Evolutionary conservation across 2,888 invertebrate genomes (phyloP).

Genomic region (Neuroscelio doddi): DNA sequence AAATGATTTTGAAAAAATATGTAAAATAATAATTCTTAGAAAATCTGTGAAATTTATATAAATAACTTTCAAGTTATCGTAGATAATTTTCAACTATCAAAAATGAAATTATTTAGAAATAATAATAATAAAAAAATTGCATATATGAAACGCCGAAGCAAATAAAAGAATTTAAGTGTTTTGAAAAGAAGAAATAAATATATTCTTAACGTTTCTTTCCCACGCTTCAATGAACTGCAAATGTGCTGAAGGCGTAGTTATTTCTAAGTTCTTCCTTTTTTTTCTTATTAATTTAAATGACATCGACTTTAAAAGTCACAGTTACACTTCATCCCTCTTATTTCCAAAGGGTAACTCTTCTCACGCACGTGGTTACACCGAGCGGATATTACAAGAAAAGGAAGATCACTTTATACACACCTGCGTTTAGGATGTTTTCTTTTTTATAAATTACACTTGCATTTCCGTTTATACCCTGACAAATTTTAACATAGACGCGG

Average conservation of each 20-base stretch:
- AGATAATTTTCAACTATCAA: too few relatives aligned
- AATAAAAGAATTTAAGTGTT: not conserved
- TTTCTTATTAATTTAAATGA: not conserved
- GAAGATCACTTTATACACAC: conserved; percentile 43
- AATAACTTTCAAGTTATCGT: too few relatives aligned
- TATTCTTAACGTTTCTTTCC: not conserved
- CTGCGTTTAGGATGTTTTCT: conserved; percentile 31
- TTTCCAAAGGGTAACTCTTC: conserved; percentile 30
- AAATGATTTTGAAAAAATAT: too few relatives aligned
- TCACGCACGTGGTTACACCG: conserved; percentile 34
- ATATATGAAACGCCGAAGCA: too few relatives aligned
- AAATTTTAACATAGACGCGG: conserved; percentile 35
- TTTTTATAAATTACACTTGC: conserved; percentile 44
- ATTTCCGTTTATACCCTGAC: conserved; percentile 32
- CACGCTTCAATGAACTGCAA: not conserved
- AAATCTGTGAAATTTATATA: too few relatives aligned
- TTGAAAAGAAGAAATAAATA: not conserved
- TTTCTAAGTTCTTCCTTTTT: not conserved
- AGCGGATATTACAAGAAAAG: conserved; percentile 20
- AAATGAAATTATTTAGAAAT: too few relatives aligned
- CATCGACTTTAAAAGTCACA: not conserved
- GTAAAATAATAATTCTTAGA: too few relatives aligned
- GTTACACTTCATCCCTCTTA: conserved; percentile 1
- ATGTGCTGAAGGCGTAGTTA: not conserved
- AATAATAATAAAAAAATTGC: too few relatives aligned